Evolutionary conservation across 2,113 vertebrate genomes (phyloP), one percentile per base, ranked within the genome.

Genomic region (Entomyzon cyanotis): DNA sequence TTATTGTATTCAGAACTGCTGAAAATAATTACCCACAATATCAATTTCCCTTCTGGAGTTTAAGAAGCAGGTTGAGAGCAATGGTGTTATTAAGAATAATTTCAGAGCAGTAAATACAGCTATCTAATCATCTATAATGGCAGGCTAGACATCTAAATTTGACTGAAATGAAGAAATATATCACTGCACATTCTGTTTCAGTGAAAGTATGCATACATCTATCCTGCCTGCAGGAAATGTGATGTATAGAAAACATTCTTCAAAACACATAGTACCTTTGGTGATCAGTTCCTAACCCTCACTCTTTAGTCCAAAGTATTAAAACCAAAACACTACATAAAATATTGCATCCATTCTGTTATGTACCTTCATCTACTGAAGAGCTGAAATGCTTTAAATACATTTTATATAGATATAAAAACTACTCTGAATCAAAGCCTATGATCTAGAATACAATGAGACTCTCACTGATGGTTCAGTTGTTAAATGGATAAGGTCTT

Each of bases 101-200:
- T 93, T 91, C 71, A 88, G 71, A 80, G 24, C 42, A 91, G 90
- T 92, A 94, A 93, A 85, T 83, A 80, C 33, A 88, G 60, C 25
- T 42, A 84, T 80, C 68, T 95, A 77, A 93, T 93, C 2, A 77
- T 80, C 39, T 76, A 2, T 87, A 85, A 89, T 47, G 63, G 33
- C 84, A 94, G 70, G 55, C 50, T 93, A 90, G 82, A 70, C 59
- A 77, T 42, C 71, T 88, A 41, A 41, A 47, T 85, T 93, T 93
- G 78, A 95, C 67, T 80, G 59, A 95, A 91, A 93, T 87, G 20
- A 91, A 89, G 74, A 94, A 92, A 90, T 76, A 73, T 50, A 85
- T 42, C 62, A 58, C 46, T 62, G 13, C 8, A 41, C 13, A 15
- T 80, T 83, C 46, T 70, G 25, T 70, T 92, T 76, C 35, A 62